Conservation (phyloP, 2,113 vertebrate genomes). For the Leiothrix lutea region DNA sequence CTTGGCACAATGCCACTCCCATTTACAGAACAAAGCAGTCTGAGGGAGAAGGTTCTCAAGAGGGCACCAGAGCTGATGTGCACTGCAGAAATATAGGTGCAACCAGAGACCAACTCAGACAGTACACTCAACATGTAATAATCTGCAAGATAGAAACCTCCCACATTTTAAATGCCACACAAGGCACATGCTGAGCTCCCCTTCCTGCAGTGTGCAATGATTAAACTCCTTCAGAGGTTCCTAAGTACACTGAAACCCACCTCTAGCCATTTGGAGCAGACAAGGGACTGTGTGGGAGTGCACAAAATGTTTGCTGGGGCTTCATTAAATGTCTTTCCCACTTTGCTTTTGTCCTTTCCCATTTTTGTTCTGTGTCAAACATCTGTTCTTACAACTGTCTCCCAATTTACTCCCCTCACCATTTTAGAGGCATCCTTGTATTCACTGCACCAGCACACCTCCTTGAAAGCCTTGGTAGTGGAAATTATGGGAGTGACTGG, state of each 20-base stretch:
- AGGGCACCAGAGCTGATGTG: background rate
- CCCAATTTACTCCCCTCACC: background rate
- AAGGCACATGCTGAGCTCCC: background rate
- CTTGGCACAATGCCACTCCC: background rate
- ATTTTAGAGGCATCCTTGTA: background rate
- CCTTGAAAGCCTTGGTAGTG: background rate
- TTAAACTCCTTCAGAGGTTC: background rate
- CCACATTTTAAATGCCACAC: background rate
- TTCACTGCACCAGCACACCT: background rate
- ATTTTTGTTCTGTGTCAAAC: background rate
- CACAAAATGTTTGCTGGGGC: background rate
- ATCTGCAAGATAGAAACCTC: background rate
- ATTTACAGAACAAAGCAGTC: background rate
- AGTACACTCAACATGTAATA: background rate
- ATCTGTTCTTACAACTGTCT: background rate
- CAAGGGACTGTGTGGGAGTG: background rate
- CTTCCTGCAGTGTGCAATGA: accelerated
- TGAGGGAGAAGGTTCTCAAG: background rate
- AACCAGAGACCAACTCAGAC: background rate
- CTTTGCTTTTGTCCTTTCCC: background rate
- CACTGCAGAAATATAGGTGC: background rate
- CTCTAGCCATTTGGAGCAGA: background rate
- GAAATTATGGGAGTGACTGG: background rate
- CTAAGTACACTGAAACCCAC: background rate
- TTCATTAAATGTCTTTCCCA: background rate